A percentile compares a stretch with the other conserved stretches of the same genome.
Evolutionary conservation across 2,888 invertebrate species (phyloP).

Genomic region (Himalopsyche tibetana): DNA sequence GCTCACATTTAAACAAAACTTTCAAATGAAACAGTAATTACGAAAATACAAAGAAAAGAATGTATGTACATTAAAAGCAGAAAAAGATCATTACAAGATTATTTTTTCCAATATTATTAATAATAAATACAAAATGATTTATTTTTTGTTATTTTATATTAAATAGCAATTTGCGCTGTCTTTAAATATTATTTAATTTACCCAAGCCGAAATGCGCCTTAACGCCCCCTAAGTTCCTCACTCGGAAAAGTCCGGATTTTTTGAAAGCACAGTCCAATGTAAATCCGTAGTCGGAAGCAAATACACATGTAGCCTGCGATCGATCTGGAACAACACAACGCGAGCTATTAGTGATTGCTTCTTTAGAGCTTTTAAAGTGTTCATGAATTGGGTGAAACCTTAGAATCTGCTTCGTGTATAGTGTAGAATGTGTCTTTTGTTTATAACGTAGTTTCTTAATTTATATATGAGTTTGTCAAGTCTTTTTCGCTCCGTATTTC

Average conservation of each 20-base stretch:
- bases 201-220: constrained; percentile 94
- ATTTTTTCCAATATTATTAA: too few species aligned
- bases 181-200: constrained; percentile 73
- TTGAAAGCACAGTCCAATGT: constrained; percentile 94
- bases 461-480: not conserved
- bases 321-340: constrained; percentile 75
- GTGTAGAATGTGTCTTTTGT: not conserved
- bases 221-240: constrained; percentile 92
- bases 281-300: constrained; percentile 93
- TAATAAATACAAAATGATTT: too few species aligned
- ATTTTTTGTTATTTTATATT: too few species aligned
- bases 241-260: constrained; percentile 92
- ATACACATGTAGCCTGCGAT: constrained; percentile 87
- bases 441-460: not conserved
- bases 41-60: too few species aligned
- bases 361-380: not conserved
- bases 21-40: too few species aligned
- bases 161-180: not conserved
- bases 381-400: not conserved
- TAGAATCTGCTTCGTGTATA: not conserved
- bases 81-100: too few species aligned
- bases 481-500: too few species aligned
- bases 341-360: constrained; percentile 16
- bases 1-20: too few species aligned
- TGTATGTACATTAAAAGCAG: too few species aligned